Percentiles rank a stretch among this genome's conserved stretches.
Evolutionary conservation across 1,140 invertebrate species (phyloP).

Genomic region (Drosophila pachea): DNA sequence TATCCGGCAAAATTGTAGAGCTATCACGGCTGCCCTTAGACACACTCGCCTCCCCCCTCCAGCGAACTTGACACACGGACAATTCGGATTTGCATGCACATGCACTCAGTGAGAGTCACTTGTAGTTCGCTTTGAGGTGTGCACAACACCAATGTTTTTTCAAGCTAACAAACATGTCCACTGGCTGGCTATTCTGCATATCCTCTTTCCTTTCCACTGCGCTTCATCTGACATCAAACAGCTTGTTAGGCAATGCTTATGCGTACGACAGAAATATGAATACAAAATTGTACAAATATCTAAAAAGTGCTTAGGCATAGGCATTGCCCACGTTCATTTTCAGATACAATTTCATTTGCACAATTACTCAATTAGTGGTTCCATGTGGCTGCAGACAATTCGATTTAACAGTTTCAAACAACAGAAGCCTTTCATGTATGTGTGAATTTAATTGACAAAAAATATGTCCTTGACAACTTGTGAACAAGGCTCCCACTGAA

Average conservation of each 20-base stretch:
- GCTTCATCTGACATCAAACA: neutral
- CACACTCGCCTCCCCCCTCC: conserved; percentile 1
- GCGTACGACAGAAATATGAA: too few species aligned
- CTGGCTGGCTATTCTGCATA: neutral
- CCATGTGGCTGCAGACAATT: too few species aligned
- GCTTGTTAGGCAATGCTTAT: conserved; percentile 1
- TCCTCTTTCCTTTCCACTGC: neutral
- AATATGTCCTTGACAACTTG: too few species aligned
- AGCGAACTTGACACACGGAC: neutral
- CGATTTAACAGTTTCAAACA: too few species aligned
- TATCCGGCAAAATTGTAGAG: conserved; percentile 15
- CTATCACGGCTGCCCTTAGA: neutral
- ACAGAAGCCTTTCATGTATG: too few species aligned
- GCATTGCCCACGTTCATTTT: too few species aligned
- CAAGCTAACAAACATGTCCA: conserved; percentile 2
- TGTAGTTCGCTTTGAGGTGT: conserved; percentile 26
- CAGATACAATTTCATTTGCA: too few species aligned
- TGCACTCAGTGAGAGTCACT: conserved; percentile 4
- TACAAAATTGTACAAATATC: too few species aligned
- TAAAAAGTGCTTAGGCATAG: too few species aligned
- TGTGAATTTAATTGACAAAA: too few species aligned
- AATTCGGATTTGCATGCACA: conserved; percentile 11
- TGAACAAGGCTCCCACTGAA: too few species aligned
- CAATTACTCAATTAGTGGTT: too few species aligned
- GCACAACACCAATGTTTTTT: neutral